Conservation (phyloP, 2,888 invertebrate genomes). For the Nineta flava region DNA sequence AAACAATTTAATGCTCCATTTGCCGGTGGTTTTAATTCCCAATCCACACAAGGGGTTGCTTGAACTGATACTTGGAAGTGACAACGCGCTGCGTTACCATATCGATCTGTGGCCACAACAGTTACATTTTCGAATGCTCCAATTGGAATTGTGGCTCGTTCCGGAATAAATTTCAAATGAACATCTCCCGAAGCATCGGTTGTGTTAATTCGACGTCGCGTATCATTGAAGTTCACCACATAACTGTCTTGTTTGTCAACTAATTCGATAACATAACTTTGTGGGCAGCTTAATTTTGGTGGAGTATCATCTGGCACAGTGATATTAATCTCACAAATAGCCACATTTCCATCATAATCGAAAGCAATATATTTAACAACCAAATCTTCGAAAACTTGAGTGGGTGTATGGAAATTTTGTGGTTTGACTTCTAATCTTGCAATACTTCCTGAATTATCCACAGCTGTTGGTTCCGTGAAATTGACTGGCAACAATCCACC, state of each 20-base stretch:
- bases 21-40: conserved; percentile 80
- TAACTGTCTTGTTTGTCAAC: conserved; percentile 82
- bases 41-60: conserved; percentile 86
- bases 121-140: conserved; percentile 86
- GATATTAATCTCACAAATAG: conserved; percentile 91
- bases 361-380: conserved; percentile 92
- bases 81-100: conserved; percentile 76
- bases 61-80: conserved; percentile 88
- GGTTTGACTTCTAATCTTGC: conserved; percentile 87
- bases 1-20: conserved; percentile 79
- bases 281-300: conserved; percentile 77
- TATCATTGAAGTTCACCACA: conserved; percentile 82
- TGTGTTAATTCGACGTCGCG: conserved; percentile 65
- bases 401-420: conserved; percentile 75
- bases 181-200: conserved; percentile 83
- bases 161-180: conserved; percentile 63
- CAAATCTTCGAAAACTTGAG: conserved; percentile 77
- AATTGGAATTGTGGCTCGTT: conserved; percentile 68
- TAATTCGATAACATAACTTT: conserved; percentile 84
- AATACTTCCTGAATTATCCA: conserved; percentile 91
- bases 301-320: conserved; percentile 89
- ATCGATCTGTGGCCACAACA: conserved; percentile 73
- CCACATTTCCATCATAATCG: conserved; percentile 94
- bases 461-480: conserved; percentile 84
- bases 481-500: conserved; percentile 83